These are phyloP conservation scores for Oreochromis tanganicae DNA, from an alignment of 2,113 vertebrate genomes.

Conservation along the genomic window DNA sequence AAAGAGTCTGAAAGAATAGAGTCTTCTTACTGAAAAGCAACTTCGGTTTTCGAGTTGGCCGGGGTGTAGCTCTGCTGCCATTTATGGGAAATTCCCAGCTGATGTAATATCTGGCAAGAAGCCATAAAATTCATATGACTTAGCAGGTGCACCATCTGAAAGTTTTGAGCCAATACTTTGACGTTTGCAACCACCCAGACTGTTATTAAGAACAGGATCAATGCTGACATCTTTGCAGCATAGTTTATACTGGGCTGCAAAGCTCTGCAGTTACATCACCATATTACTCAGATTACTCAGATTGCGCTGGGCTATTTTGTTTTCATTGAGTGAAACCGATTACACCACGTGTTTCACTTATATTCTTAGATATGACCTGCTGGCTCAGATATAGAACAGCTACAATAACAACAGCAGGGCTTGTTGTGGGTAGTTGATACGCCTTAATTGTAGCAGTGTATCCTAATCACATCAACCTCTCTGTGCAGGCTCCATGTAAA, in stretches of 20 bases:
- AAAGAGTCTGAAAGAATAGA: not conserved
- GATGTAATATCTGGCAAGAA: not conserved
- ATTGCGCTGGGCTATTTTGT: not conserved
- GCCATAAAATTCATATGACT: not conserved
- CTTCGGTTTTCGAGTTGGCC: no score
- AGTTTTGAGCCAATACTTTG: not conserved
- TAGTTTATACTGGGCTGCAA: not conserved
- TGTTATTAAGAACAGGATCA: fast-evolving
- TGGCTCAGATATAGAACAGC: not conserved
- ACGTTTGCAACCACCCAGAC: fast-evolving
- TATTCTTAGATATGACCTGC: not conserved
- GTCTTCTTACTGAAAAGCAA: not conserved
- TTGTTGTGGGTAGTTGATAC: not conserved
- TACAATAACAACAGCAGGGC: fast-evolving
- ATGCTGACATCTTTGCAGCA: not conserved
- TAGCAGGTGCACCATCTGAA: not conserved
- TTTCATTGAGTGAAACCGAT: fast-evolving
- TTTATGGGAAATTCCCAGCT: not conserved
- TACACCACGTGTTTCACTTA: fast-evolving
- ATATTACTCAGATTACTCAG: not conserved
- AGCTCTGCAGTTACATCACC: not conserved
- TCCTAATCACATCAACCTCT: fast-evolving
- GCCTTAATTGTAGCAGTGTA: not conserved
- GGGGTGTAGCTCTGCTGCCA: fast-evolving
- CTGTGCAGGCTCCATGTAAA: not conserved